These are phyloP conservation scores for Eumaeus atala DNA, from an alignment of 1,140 invertebrate species.

Conservation along the genomic window DNA sequence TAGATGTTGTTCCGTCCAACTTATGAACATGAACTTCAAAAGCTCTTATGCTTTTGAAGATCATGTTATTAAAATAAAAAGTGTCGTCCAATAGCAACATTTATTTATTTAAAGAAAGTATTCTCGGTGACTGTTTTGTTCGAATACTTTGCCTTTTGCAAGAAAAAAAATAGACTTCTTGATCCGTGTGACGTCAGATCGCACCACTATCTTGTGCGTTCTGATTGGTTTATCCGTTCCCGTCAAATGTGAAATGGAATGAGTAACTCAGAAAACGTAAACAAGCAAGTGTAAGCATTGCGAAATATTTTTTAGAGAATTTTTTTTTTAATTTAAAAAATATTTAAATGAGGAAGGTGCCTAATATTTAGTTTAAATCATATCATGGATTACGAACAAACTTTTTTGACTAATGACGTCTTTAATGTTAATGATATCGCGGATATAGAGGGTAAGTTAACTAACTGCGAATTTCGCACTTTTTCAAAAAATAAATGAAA, in stretches of 20 bases:
- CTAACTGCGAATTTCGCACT: background rate
- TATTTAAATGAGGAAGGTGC: background rate
- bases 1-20: no score
- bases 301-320: conserved; percentile 16
- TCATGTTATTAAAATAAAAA: no score
- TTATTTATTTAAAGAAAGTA: no score
- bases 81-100: background rate
- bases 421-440: conserved; percentile 61
- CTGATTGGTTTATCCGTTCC: conserved; percentile 50
- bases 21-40: no score
- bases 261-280: conserved; percentile 38
- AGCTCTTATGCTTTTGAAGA: no score
- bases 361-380: conserved; percentile 1
- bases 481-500: no score
- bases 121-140: no score
- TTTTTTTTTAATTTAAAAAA: conserved; percentile 17
- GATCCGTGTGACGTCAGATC: conserved; percentile 52
- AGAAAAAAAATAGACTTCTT: background rate
- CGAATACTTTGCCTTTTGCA: no score
- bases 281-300: conserved; percentile 43
- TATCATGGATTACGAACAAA: conserved; percentile 51
- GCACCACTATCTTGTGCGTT: conserved; percentile 38
- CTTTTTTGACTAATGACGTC: conserved; percentile 54
- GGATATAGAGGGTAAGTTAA: conserved; percentile 56
- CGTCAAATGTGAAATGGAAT: conserved; percentile 45